A percentile compares a stretch with the other conserved stretches of the same genome.
Evolutionary conservation across 2,113 vertebrate species (phyloP).

Genomic region (Rhea pennata): DNA sequence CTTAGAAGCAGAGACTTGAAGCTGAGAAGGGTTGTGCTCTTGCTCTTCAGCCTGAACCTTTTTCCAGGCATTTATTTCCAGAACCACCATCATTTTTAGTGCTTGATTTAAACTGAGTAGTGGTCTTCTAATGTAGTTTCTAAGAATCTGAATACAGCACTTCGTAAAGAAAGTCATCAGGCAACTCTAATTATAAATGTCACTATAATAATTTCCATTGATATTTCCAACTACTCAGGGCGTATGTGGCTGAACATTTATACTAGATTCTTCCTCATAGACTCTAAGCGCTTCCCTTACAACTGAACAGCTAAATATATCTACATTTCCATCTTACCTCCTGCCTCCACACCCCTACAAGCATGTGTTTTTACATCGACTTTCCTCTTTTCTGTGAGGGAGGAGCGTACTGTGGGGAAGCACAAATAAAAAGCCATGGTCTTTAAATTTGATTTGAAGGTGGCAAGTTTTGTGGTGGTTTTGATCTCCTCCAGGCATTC

Average conservation of each 20-base stretch:
- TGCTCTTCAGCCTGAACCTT: background rate
- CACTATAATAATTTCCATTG: background rate
- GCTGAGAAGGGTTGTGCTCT: background rate
- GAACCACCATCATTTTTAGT: background rate
- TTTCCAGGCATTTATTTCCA: background rate
- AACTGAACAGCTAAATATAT: background rate
- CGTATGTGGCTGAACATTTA: constrained; percentile 1
- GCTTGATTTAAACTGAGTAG: background rate
- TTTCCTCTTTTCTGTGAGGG: constrained; percentile 60
- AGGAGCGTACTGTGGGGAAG: constrained; percentile 38
- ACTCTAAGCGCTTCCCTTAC: background rate
- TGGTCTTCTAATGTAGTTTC: background rate
- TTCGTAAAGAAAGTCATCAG: background rate
- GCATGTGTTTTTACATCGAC: constrained; percentile 9
- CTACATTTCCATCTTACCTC: constrained; percentile 30
- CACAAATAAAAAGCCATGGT: constrained; percentile 65
- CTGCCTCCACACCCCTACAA: constrained; percentile 53
- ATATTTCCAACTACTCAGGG: background rate
- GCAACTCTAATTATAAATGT: background rate
- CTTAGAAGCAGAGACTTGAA: background rate
- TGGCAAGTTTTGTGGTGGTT: constrained; percentile 68
- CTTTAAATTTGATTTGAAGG: constrained; percentile 70
- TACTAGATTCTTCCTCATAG: background rate
- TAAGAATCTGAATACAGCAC: background rate
- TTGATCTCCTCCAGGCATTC: constrained; percentile 72